These are phyloP conservation scores for Triplophysa tibetana DNA, from an alignment of 2,113 vertebrate genomes.

Conservation along the genomic window DNA sequence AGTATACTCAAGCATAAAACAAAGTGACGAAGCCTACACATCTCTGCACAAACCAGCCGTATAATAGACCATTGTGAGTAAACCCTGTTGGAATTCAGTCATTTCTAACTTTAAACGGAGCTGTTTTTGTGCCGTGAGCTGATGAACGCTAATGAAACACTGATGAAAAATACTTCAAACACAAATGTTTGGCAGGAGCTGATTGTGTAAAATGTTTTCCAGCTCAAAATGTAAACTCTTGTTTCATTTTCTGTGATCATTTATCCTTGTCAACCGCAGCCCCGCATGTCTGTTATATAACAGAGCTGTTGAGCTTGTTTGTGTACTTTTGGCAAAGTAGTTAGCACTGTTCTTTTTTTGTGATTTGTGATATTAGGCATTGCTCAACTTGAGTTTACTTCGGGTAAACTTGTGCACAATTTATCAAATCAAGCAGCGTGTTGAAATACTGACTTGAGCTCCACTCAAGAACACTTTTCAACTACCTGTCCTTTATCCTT, in stretches of 20 bases:
- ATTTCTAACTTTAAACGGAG: background rate
- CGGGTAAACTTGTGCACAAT: no score
- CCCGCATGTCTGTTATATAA: slow-evolving; percentile 9
- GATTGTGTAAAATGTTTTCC: background rate
- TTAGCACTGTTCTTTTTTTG: no score
- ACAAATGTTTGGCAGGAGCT: background rate
- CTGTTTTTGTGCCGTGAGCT: background rate
- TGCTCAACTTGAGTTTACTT: no score
- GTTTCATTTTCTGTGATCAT: slow-evolving; percentile 20
- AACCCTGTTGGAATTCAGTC: no score
- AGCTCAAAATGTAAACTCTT: background rate
- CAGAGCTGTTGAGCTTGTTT: background rate
- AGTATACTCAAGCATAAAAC: background rate
- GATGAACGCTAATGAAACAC: background rate
- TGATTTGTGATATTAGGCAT: no score
- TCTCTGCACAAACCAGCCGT: background rate
- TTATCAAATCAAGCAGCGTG: no score
- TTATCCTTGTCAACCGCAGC: slow-evolving; percentile 23
- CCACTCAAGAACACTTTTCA: no score
- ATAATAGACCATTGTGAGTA: background rate
- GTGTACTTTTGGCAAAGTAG: no score
- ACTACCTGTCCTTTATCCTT: no score
- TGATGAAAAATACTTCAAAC: background rate
- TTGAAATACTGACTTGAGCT: no score
- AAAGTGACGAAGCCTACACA: no score